These are phyloP conservation scores for Seira sanloemensis DNA, from an alignment of 2,888 invertebrate genomes.

Conservation along the genomic window DNA sequence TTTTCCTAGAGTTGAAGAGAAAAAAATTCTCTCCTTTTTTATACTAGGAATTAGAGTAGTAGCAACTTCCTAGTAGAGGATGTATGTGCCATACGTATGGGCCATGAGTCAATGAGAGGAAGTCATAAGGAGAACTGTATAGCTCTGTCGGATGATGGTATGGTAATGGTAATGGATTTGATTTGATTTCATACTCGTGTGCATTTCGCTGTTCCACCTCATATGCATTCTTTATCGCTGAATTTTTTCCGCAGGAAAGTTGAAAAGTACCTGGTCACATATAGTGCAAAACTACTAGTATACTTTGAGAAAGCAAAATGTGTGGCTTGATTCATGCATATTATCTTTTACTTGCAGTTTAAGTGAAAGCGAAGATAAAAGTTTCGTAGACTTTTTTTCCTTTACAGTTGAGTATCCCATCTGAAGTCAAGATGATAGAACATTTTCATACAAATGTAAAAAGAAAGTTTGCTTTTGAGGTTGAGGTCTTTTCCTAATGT, in stretches of 20 bases:
- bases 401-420: not conserved
- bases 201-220: conserved; percentile 52
- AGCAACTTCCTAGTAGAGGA: not conserved
- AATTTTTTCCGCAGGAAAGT: conserved; percentile 2
- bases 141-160: conserved; percentile 50
- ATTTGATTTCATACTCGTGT: conserved; percentile 57
- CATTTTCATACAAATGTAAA: not conserved
- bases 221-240: conserved; percentile 61
- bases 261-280: conserved; percentile 18
- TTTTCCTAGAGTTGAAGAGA: conserved; percentile 21
- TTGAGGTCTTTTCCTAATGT: not conserved
- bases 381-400: not conserved
- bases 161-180: conserved; percentile 54
- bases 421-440: not conserved
- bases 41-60: not conserved
- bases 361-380: not conserved
- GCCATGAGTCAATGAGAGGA: conserved; percentile 31
- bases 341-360: not conserved
- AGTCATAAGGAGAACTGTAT: conserved; percentile 4
- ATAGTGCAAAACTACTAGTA: too few species aligned
- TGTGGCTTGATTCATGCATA: conserved; percentile 25
- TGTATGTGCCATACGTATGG: not conserved
- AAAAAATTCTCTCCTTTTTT: not conserved
- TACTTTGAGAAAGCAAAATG: too few species aligned
- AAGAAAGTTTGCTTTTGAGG: too few species aligned